Evolutionary conservation across 2,888 invertebrate genomes (phyloP).

Genomic region (Hydrotaea diabolus): DNA sequence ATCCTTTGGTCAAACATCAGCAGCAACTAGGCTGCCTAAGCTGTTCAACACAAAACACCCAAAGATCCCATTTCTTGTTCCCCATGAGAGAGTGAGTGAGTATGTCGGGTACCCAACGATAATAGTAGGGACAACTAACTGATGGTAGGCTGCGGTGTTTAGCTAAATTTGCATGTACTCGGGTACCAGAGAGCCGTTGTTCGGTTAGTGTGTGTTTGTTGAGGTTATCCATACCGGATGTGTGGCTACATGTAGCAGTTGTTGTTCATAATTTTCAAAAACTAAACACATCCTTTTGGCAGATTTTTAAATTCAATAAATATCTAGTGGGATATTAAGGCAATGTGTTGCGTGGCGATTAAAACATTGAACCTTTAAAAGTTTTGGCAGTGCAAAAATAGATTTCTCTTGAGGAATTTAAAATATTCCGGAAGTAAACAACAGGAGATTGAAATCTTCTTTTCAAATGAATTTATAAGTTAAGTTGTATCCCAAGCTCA

Average conservation of each 20-base stretch:
- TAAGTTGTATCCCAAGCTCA: no score
- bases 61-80: background rate
- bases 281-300: background rate
- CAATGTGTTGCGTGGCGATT: background rate
- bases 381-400: no score
- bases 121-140: conserved; percentile 32
- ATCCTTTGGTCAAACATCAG: conserved; percentile 64
- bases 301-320: conserved; percentile 16
- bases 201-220: background rate
- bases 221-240: conserved; percentile 10
- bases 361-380: no score
- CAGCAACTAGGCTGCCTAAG: background rate
- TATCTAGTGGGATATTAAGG: background rate
- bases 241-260: conserved; percentile 11
- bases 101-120: background rate
- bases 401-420: no score
- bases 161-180: background rate
- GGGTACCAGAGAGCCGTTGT: background rate
- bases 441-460: no score
- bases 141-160: conserved; percentile 11
- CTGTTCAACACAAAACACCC: background rate
- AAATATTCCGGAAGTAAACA: no score
- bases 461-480: no score
- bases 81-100: no score
- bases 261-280: background rate